Conservation (phyloP, 2,888 invertebrate genomes). For the Adela reaumurella region DNA sequence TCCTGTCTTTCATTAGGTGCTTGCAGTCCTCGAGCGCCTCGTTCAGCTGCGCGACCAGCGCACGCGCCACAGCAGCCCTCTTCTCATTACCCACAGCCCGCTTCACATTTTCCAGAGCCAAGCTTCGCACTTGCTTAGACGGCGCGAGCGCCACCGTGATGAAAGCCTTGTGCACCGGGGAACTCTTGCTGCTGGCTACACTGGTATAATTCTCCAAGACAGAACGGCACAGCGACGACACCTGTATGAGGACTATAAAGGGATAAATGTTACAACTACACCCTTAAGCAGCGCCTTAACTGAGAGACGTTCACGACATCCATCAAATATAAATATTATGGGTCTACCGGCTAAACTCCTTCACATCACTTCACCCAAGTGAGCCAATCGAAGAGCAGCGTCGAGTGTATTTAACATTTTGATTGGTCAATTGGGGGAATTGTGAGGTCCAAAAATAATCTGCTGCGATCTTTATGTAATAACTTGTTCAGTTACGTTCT, state of each 20-base stretch:
- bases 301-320: neutral
- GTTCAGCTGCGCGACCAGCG: slow-evolving; percentile 64
- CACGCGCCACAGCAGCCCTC: slow-evolving; percentile 62
- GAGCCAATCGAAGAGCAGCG: too few relatives aligned
- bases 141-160: slow-evolving; percentile 65
- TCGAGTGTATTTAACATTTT: too few relatives aligned
- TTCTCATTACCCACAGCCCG: too few relatives aligned
- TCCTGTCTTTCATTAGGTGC: slow-evolving; percentile 31
- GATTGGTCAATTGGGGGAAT: too few relatives aligned
- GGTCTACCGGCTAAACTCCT: too few relatives aligned
- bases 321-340: neutral
- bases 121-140: slow-evolving; percentile 58
- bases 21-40: slow-evolving; percentile 64
- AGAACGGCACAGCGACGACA: slow-evolving; percentile 70
- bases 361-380: too few relatives aligned
- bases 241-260: slow-evolving; percentile 58
- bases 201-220: slow-evolving; percentile 67
- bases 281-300: slow-evolving; percentile 9
- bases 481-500: too few relatives aligned
- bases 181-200: slow-evolving; percentile 62
- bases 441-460: too few relatives aligned
- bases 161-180: slow-evolving; percentile 68
- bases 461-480: too few relatives aligned
- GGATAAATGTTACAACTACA: slow-evolving; percentile 28
- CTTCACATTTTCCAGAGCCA: slow-evolving; percentile 59